phyloP scores from a whole-genome alignment of 2,113 vertebrate genomes.

The Pituophis catenifer region DNA sequence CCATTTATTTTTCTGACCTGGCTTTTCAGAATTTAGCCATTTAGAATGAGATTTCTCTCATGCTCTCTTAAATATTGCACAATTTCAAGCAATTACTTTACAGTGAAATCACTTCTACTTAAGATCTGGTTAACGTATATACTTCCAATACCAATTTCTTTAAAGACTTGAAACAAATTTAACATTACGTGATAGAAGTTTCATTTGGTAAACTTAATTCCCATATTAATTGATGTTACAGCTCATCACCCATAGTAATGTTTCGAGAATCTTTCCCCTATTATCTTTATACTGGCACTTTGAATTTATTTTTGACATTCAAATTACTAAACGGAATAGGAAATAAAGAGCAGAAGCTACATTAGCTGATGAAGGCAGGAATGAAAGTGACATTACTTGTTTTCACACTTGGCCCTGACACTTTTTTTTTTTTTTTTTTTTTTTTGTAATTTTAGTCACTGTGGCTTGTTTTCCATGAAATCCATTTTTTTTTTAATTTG shows the following conservation, averaged over 20 bases:
- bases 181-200: constrained; percentile 13
- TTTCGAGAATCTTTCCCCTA: constrained; percentile 38
- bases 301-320: constrained; percentile 35
- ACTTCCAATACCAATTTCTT: constrained; percentile 26
- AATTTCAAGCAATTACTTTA: constrained; percentile 4
- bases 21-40: not conserved
- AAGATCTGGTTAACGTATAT: constrained; percentile 9
- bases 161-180: constrained; percentile 26
- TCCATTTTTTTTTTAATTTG: not conserved
- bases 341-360: constrained; percentile 1
- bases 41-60: not conserved
- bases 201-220: constrained; percentile 36
- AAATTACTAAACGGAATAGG: not conserved
- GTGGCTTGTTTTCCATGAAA: constrained; percentile 5
- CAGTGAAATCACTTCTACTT: constrained; percentile 16
- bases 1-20: not conserved
- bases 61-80: not conserved
- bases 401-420: constrained; percentile 1
- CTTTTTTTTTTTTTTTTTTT: not conserved
- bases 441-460: not conserved
- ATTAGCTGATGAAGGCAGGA: not conserved
- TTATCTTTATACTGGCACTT: constrained; percentile 31
- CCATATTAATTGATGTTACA: constrained; percentile 42
- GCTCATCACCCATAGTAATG: constrained; percentile 24
- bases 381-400: not conserved